Evolutionary conservation across 2,113 vertebrate species (phyloP).

Genomic region (Ophiodon elongatus): DNA sequence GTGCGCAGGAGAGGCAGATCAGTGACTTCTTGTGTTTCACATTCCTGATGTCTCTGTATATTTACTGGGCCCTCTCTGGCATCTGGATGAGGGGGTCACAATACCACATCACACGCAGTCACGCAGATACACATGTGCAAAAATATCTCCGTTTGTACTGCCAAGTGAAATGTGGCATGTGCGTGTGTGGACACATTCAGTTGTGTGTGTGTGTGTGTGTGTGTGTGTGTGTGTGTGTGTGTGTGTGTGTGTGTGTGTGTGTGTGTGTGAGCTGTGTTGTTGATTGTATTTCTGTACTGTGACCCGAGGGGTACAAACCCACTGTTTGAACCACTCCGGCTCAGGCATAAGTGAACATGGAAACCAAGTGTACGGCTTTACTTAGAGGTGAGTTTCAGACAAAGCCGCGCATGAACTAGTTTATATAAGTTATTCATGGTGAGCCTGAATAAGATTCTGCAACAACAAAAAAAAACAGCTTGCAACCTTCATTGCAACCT

Average conservation of each 20-base stretch:
- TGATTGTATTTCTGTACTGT: constrained; percentile 33
- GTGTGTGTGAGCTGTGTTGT: too few relatives aligned
- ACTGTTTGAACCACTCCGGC: constrained; percentile 5
- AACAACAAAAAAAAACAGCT: background rate
- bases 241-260: constrained; percentile 13
- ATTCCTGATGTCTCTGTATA: constrained; percentile 40
- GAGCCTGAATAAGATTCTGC: background rate
- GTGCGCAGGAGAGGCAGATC: constrained; percentile 15
- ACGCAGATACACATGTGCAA: constrained; percentile 49
- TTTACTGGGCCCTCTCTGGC: constrained; percentile 33
- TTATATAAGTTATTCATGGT: background rate
- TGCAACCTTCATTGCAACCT: background rate
- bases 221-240: constrained; percentile 19
- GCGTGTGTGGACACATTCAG: background rate
- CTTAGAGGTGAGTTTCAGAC: background rate
- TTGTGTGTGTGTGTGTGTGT: background rate
- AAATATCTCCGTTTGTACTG: constrained; percentile 42
- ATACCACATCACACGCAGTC: constrained; percentile 67
- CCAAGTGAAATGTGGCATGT: constrained; percentile 24
- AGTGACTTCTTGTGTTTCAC: constrained; percentile 9
- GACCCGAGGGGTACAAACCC: background rate
- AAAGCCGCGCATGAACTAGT: background rate
- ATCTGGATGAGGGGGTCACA: constrained; percentile 58
- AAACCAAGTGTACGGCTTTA: background rate
- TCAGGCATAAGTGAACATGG: background rate